Evolutionary conservation across 2,797 vertebrate species (phyloP).

Genomic region (Anas flavirostris): DNA sequence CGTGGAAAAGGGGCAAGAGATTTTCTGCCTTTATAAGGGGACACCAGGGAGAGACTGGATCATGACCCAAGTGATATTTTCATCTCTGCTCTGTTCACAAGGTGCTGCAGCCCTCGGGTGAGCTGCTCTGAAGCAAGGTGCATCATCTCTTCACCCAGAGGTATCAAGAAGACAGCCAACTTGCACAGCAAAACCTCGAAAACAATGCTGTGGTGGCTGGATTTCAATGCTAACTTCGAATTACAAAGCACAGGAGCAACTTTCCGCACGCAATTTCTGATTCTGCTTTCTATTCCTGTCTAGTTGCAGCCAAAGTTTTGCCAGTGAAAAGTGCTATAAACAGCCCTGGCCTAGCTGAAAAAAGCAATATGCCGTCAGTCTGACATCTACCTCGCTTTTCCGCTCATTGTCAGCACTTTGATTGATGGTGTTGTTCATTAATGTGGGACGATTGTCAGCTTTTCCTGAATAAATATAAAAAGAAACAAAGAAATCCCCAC

Average conservation of each 20-base stretch:
- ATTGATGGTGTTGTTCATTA: conserved; percentile 95
- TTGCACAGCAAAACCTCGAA: background rate
- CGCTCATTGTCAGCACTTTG: conserved; percentile 95
- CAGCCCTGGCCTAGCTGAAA: conserved; percentile 81
- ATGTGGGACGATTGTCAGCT: conserved; percentile 96
- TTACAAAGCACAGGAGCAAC: conserved; percentile 65
- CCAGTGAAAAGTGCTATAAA: conserved; percentile 84
- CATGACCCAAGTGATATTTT: background rate
- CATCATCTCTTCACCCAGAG: background rate
- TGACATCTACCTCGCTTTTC: conserved; percentile 92
- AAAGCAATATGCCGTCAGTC: conserved; percentile 86
- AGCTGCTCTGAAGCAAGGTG: background rate
- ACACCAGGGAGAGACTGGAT: background rate
- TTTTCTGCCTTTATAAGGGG: background rate
- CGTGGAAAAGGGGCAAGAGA: no score
- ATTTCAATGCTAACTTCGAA: conserved; percentile 20
- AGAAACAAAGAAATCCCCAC: conserved; percentile 96
- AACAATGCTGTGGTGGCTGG: rapidly evolving
- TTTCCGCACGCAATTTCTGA: conserved; percentile 71
- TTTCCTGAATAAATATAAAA: conserved; percentile 99
- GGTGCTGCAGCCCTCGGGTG: background rate
- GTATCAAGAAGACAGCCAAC: background rate
- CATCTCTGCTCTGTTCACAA: background rate
- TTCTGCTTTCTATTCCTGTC: conserved; percentile 80
- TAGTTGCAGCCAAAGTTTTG: conserved; percentile 73